Conservation (phyloP, 2,113 vertebrate species). For the Hassar affinis region DNA sequence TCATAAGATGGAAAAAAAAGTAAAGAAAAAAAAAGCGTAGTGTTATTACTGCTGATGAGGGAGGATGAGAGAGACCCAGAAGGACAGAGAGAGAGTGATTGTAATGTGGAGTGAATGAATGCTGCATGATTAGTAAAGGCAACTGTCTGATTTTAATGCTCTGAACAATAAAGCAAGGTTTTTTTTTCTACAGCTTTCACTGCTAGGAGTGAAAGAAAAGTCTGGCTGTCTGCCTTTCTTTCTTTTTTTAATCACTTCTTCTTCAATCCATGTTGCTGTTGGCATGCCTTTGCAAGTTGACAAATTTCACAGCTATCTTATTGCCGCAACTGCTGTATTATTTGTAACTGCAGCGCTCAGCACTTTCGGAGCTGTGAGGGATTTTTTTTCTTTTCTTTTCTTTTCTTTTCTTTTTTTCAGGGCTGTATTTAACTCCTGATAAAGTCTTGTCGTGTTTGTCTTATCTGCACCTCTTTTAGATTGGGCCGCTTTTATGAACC, state of each 20-base stretch:
- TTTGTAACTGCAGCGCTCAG: constrained; percentile 27
- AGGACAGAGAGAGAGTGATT: constrained; percentile 12
- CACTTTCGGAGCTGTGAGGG: background rate
- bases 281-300: constrained; percentile 22
- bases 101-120: constrained; percentile 37
- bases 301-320: constrained; percentile 33
- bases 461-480: background rate
- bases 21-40: background rate
- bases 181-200: background rate
- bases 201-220: constrained; percentile 25
- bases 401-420: background rate
- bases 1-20: constrained; percentile 17
- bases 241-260: constrained; percentile 34
- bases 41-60: constrained; percentile 41
- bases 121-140: constrained; percentile 39
- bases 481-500: background rate
- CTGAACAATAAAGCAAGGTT: background rate
- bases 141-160: constrained; percentile 45
- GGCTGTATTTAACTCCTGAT: constrained; percentile 9
- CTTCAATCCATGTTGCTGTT: constrained; percentile 14
- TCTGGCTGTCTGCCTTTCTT: constrained; percentile 19
- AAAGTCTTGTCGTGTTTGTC: background rate
- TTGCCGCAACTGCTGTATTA: constrained; percentile 1
- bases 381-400: background rate
- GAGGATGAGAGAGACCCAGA: background rate